phyloP scores from a whole-genome alignment of 2,797 vertebrate species.

The Numenius phaeopus region DNA sequence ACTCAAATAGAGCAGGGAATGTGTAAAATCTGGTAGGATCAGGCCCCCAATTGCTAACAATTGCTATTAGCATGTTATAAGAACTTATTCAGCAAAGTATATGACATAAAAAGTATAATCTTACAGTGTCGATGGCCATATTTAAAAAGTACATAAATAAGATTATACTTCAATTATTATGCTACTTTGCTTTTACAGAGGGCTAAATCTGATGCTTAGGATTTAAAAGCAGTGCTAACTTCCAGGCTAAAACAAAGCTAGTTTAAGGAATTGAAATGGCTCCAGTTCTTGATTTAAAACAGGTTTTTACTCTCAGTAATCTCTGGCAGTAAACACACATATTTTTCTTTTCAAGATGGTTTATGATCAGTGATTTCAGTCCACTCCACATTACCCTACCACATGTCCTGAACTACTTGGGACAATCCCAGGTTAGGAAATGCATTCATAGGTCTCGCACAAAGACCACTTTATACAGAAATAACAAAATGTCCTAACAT shows the following conservation, averaged over 20 bases:
- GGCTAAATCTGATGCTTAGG: constrained; percentile 41
- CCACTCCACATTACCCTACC: constrained; percentile 48
- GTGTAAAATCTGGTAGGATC: not conserved
- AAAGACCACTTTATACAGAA: constrained; percentile 52
- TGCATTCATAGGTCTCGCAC: not conserved
- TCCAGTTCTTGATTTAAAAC: constrained; percentile 71
- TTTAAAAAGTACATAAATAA: constrained; percentile 45
- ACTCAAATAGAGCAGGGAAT: not conserved
- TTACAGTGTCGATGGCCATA: not conserved
- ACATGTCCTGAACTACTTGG: constrained; percentile 55
- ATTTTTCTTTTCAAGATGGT: constrained; percentile 69
- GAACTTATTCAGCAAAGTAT: not conserved
- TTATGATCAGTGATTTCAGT: constrained; percentile 72
- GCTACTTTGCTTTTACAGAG: constrained; percentile 33
- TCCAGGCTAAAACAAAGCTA: constrained; percentile 48
- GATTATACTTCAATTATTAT: constrained; percentile 35
- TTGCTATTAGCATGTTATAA: not conserved
- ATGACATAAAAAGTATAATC: constrained; percentile 31
- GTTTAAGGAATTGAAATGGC: constrained; percentile 47
- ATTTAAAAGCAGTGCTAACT: constrained; percentile 43
- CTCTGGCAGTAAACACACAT: constrained; percentile 70
- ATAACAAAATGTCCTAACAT: constrained; percentile 22
- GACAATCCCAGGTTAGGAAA: constrained; percentile 58
- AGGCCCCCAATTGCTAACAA: not conserved
- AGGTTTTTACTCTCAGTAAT: constrained; percentile 64